These are phyloP conservation scores for Heliconius erato DNA, from an alignment of 2,888 invertebrate genomes.

Conservation along the genomic window DNA sequence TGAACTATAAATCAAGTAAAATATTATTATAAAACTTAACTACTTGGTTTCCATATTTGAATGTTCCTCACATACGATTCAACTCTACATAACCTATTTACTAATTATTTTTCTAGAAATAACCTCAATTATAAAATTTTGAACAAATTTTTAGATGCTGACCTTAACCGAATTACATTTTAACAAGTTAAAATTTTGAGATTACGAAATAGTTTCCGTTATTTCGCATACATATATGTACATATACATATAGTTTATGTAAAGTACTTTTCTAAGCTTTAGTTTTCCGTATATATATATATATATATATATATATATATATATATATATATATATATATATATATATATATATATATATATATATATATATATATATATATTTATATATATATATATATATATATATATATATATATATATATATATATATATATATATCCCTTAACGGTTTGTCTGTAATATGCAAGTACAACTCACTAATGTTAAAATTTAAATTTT, in stretches of 20 bases:
- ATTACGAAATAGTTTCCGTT: slow-evolving; percentile 47
- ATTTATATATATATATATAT: no score
- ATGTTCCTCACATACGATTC: background rate
- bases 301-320: no score
- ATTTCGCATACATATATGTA: background rate
- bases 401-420: no score
- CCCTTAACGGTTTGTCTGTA: no score
- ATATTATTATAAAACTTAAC: background rate
- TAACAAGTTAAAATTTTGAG: slow-evolving; percentile 37
- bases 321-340: no score
- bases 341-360: no score
- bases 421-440: no score
- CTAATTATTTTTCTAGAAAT: slow-evolving; percentile 10
- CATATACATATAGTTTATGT: background rate
- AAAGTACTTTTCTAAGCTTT: background rate
- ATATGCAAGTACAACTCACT: no score
- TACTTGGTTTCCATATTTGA: background rate
- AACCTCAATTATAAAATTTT: slow-evolving; percentile 22
- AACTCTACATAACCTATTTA: background rate
- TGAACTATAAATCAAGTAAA: background rate
- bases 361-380: no score
- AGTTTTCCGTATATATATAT: no score
- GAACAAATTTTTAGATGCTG: slow-evolving; percentile 36
- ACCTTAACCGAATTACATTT: slow-evolving; percentile 57
- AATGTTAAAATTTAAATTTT: no score